Evolutionary conservation across 1,140 invertebrate genomes (phyloP).

Genomic region (Meloidogyne exigua): DNA sequence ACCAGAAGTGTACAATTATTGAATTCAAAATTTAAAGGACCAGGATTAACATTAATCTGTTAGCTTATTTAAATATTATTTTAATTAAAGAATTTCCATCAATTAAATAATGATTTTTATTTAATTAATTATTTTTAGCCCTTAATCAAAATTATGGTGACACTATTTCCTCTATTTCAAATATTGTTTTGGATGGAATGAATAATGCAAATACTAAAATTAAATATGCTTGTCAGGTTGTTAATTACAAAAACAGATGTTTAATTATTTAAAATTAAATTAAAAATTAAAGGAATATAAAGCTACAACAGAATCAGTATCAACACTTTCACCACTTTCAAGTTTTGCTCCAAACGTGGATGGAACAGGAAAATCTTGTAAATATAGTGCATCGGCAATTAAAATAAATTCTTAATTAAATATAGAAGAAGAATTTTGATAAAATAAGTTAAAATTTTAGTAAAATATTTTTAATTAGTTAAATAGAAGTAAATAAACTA

Average conservation of each 20-base stretch:
- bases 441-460: neutral
- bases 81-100: too few species aligned
- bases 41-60: neutral
- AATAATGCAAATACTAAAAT: slow-evolving; percentile 2
- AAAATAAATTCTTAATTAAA: slow-evolving; percentile 2
- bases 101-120: too few species aligned
- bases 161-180: neutral
- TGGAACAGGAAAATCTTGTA: neutral
- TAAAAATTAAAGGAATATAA: slow-evolving; percentile 8
- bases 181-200: neutral
- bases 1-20: neutral
- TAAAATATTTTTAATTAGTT: too few species aligned
- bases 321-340: neutral
- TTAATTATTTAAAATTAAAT: neutral
- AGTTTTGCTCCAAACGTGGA: neutral
- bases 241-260: neutral
- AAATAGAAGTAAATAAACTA: too few species aligned
- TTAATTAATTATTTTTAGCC: neutral
- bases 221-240: slow-evolving; percentile 2
- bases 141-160: neutral
- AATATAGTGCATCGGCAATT: neutral
- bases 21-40: slow-evolving; percentile 7
- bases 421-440: neutral
- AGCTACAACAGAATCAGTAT: neutral
- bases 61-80: neutral